Conservation (phyloP, 1,140 invertebrate species). For the Wasmannia auropunctata region DNA sequence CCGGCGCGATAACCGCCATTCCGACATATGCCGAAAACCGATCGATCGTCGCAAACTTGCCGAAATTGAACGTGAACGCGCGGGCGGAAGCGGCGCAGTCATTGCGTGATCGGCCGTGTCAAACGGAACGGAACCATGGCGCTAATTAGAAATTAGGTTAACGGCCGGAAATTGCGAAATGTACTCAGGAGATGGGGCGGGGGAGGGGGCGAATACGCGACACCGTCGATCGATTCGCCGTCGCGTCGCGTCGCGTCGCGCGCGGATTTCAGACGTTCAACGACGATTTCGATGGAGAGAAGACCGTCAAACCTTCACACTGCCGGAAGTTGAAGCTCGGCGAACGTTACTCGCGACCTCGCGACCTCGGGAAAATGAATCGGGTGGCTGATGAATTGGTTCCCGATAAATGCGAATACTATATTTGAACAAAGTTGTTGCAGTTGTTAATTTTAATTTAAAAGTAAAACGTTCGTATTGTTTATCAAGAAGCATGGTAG, state of each 20-base stretch:
- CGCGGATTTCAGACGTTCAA: neutral
- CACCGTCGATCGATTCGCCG: constrained; percentile 26
- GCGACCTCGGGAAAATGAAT: neutral
- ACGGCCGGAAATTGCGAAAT: constrained; percentile 60
- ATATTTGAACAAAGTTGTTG: too few relatives aligned
- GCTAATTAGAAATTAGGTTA: constrained; percentile 64
- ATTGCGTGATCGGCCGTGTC: constrained; percentile 44
- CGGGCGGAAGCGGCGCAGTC: constrained; percentile 41
- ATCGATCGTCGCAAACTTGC: constrained; percentile 21
- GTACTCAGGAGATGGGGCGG: too few relatives aligned
- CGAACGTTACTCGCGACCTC: neutral
- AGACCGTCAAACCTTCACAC: neutral
- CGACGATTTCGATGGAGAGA: neutral
- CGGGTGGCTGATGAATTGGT: neutral
- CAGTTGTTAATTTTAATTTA: too few relatives aligned
- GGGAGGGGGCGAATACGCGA: neutral
- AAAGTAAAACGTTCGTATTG: too few relatives aligned
- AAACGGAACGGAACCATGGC: constrained; percentile 38
- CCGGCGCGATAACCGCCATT: neutral
- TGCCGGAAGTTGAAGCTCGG: neutral
- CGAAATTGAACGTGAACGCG: constrained; percentile 40
- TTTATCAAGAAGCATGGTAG: too few relatives aligned
- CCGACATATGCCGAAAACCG: constrained; percentile 18
- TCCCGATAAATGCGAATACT: too few relatives aligned
- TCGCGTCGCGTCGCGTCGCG: too few relatives aligned